A percentile compares a stretch with the other conserved stretches of the same genome.
Conservation (phyloP, 1,140 invertebrate genomes). For the Zelostemma sp. region DNA sequence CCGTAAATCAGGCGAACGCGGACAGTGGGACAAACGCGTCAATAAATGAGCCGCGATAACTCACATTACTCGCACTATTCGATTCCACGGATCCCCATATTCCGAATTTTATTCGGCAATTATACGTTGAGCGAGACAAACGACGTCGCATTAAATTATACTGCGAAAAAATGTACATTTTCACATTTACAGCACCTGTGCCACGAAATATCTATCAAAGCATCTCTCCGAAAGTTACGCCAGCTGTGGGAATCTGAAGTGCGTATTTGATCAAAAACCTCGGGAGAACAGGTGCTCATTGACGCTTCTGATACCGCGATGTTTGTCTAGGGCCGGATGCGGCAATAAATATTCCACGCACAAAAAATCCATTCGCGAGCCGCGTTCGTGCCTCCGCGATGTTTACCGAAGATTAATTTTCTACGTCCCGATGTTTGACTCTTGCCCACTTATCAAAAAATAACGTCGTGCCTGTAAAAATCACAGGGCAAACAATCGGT, state of each 20-base stretch:
- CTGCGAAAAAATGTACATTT: neutral
- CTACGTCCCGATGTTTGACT: constrained; percentile 1
- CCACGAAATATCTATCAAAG: constrained; percentile 14
- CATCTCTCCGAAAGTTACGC: constrained; percentile 24
- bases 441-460: neutral
- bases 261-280: constrained; percentile 50
- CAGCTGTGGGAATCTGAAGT: constrained; percentile 33
- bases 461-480: neutral
- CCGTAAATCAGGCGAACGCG: constrained; percentile 31
- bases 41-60: constrained; percentile 38
- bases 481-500: neutral
- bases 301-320: constrained; percentile 34
- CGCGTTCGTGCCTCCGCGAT: constrained; percentile 17
- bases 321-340: constrained; percentile 49
- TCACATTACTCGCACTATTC: constrained; percentile 27
- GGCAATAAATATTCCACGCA: constrained; percentile 34
- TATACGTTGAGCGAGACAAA: too few relatives aligned
- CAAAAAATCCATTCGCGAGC: constrained; percentile 10
- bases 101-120: neutral
- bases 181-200: constrained; percentile 33
- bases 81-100: neutral
- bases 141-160: neutral
- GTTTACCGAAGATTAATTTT: constrained; percentile 40
- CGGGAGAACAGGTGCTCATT: constrained; percentile 52
- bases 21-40: constrained; percentile 35